Evolutionary conservation across 1,140 invertebrate genomes (phyloP), one percentile per base, ranked within the genome.

Genomic region (Proctacanthus coquilletti): DNA sequence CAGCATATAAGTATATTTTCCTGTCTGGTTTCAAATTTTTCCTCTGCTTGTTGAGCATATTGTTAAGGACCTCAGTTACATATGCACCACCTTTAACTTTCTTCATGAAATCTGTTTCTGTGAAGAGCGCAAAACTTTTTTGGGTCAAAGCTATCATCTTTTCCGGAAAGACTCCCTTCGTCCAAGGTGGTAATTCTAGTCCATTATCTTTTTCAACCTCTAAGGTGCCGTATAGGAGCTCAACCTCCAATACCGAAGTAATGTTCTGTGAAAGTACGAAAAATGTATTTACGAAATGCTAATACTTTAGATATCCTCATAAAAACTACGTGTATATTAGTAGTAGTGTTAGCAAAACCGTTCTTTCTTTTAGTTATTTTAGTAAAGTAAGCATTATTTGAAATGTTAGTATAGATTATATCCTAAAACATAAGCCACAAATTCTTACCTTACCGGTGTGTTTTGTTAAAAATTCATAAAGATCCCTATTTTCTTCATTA

Each of bases 211-310:
- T 70, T 60, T 86, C 74, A 18, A 80, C 75, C 53, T 75, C 69
- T 3, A 88, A 54, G 2, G 73, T 80, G 44, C 77, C 79, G 42
- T 80, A 85, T 4, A 86, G 56, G 37, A 70, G 72, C 49, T 86
- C 82, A 11, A 85, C 69, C 31, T 74, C 69, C 10, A 75, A 56
- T 2, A 81, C 66, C 42, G 63, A 75, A 5, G 63, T 60, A 18
- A 85, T 68, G 42, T 65, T 68, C 52, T 75, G 51, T 10, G 30
- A 39, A 20, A 23, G 14, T 33, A 6, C 11, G 11, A 15, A n/a
- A n/a, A n/a, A n/a, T n/a, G n/a, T n/a, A n/a, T n/a, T n/a, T n/a
- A n/a, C n/a, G n/a, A n/a, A n/a, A n/a, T n/a, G n/a, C n/a, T n/a
- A n/a, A n/a, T n/a, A n/a, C n/a, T n/a, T n/a, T n/a, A n/a, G n/a